Conservation (phyloP, 2,113 vertebrate genomes). For the Eonycteris spelaea region DNA sequence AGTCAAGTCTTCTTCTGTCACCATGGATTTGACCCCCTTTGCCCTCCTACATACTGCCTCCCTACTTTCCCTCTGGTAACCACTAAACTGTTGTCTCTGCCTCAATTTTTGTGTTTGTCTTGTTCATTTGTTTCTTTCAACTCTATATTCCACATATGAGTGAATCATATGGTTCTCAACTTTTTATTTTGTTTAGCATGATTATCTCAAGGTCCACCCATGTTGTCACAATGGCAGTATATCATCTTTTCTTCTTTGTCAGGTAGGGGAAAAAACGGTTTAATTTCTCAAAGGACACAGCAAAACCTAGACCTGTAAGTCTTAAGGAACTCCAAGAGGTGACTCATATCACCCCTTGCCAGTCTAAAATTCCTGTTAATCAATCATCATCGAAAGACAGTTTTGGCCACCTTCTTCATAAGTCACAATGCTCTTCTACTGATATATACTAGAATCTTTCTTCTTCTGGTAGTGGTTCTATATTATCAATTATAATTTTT, state of each 20-base stretch:
- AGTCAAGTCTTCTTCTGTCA: too few relatives aligned
- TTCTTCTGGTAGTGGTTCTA: not conserved
- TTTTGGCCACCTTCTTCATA: not conserved
- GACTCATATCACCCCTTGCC: not conserved
- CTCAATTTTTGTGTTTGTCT: too few relatives aligned
- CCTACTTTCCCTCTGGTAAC: too few relatives aligned
- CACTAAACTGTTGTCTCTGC: too few relatives aligned
- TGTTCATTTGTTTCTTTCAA: too few relatives aligned
- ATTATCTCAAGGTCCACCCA: too few relatives aligned
- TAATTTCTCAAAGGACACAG: not conserved
- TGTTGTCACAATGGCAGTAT: too few relatives aligned
- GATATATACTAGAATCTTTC: not conserved
- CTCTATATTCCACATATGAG: too few relatives aligned
- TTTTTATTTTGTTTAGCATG: too few relatives aligned
- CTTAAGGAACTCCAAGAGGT: not conserved
- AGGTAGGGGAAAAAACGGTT: not conserved
- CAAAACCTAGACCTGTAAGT: not conserved
- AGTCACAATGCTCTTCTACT: not conserved
- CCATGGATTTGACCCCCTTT: too few relatives aligned
- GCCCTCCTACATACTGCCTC: too few relatives aligned
- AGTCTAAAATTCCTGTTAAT: not conserved
- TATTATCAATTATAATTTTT: not conserved
- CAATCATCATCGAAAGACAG: not conserved
- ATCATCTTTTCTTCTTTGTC: not conserved
- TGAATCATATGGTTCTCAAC: too few relatives aligned